These are phyloP conservation scores for Drosophila eohydei DNA, from an alignment of 2,888 invertebrate genomes.

Conservation along the genomic window DNA sequence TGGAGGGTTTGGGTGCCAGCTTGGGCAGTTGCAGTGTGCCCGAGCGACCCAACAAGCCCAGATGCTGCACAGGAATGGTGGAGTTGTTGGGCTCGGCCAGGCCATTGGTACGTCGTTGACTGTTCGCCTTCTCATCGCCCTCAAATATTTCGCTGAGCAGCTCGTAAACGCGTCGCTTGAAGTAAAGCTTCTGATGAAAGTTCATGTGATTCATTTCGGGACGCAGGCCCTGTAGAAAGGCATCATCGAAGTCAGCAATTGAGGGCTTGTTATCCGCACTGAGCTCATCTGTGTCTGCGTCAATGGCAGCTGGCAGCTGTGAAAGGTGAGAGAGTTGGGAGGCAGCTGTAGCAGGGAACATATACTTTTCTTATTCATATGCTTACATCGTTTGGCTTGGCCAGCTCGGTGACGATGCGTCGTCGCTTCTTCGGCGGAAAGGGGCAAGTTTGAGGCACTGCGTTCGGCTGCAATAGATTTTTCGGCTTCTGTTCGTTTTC, in stretches of 20 bases:
- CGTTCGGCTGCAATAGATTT: slow-evolving; percentile 7
- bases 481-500: slow-evolving; percentile 42
- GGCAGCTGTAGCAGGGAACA: not conserved
- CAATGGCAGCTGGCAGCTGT: slow-evolving; percentile 15
- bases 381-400: slow-evolving; percentile 30
- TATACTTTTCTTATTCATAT: not conserved
- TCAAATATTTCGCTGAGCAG: slow-evolving; percentile 79
- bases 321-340: too few species aligned
- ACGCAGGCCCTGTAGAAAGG: slow-evolving; percentile 78
- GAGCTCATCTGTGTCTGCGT: slow-evolving; percentile 9
- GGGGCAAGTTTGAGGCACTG: slow-evolving; percentile 19
- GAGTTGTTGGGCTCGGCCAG: slow-evolving; percentile 14
- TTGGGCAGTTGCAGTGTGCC: slow-evolving; percentile 55
- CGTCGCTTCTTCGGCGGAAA: slow-evolving; percentile 59
- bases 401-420: slow-evolving; percentile 22
- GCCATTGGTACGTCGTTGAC: slow-evolving; percentile 35
- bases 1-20: slow-evolving; percentile 36
- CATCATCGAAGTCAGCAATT: slow-evolving; percentile 71
- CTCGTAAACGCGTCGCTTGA: slow-evolving; percentile 82
- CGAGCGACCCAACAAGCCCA: slow-evolving; percentile 39
- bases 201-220: slow-evolving; percentile 83
- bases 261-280: slow-evolving; percentile 10
- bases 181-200: slow-evolving; percentile 80
- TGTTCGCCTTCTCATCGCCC: not conserved
- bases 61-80: slow-evolving; percentile 36